These are phyloP conservation scores for Xylocopa sonorina DNA, from an alignment of 1,140 invertebrate species.

Conservation along the genomic window DNA sequence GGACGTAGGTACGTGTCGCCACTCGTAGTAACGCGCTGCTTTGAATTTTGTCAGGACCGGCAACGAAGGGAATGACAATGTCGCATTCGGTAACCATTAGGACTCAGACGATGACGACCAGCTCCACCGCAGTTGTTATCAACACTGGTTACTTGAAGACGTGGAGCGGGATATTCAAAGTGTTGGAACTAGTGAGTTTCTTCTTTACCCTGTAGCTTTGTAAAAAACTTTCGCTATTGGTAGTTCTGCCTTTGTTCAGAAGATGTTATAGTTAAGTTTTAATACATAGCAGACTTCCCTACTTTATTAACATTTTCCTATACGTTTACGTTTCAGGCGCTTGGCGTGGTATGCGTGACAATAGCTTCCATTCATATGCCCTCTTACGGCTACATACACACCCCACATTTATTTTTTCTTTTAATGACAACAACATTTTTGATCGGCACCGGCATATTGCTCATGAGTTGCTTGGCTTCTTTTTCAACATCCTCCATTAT, in stretches of 20 bases:
- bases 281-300: neutral
- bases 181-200: slow-evolving; percentile 86
- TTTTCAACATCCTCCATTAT: slow-evolving; percentile 90
- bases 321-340: slow-evolving; percentile 82
- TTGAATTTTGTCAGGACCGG: slow-evolving; percentile 47
- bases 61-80: slow-evolving; percentile 81
- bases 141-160: slow-evolving; percentile 90
- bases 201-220: neutral
- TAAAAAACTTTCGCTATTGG: too few relatives aligned
- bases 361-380: slow-evolving; percentile 85
- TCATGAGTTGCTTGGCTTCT: slow-evolving; percentile 88
- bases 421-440: slow-evolving; percentile 88
- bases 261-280: neutral
- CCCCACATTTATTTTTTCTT: slow-evolving; percentile 87
- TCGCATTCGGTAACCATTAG: slow-evolving; percentile 92
- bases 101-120: slow-evolving; percentile 89
- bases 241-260: too few relatives aligned
- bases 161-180: slow-evolving; percentile 87
- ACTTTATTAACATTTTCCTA: neutral
- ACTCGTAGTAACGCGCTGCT: neutral
- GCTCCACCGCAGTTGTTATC: slow-evolving; percentile 88
- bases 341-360: slow-evolving; percentile 88
- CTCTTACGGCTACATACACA: slow-evolving; percentile 61
- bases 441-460: slow-evolving; percentile 88
- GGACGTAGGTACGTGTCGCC: neutral